Percentiles rank a stretch among this genome's conserved stretches.
Evolutionary conservation across 2,888 invertebrate species (phyloP).

Genomic region (Camptogramma bilineatum): DNA sequence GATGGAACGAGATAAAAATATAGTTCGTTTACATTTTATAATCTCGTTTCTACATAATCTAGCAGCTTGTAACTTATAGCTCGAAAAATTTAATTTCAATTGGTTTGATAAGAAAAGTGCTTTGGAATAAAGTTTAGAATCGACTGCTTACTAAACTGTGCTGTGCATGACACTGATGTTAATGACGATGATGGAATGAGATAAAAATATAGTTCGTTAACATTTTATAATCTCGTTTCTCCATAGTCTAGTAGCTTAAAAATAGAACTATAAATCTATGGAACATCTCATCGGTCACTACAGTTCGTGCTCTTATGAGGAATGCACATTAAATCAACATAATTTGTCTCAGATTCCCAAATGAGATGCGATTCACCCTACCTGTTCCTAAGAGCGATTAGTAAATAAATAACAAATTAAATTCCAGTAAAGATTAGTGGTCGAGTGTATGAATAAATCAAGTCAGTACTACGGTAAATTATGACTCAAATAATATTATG

Average conservation of each 20-base stretch:
- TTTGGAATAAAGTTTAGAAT: too few species aligned
- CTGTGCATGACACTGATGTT: too few species aligned
- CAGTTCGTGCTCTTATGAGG: conserved; percentile 35
- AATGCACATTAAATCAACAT: conserved; percentile 47
- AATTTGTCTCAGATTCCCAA: conserved; percentile 52
- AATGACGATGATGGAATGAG: too few species aligned
- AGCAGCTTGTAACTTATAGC: too few species aligned
- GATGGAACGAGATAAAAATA: neutral
- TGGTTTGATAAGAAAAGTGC: too few species aligned
- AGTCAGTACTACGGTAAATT: conserved; percentile 72
- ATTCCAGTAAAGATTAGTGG: conserved; percentile 81
- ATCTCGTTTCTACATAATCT: conserved; percentile 7
- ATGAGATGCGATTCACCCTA: conserved; percentile 60
- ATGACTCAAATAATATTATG: conserved; percentile 82
- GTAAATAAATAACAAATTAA: conserved; percentile 82
- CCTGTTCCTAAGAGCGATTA: conserved; percentile 66
- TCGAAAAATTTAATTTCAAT: too few species aligned
- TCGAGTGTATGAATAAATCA: conserved; percentile 81
- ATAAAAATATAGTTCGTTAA: neutral
- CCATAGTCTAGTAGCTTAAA: conserved; percentile 11
- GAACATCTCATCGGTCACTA: conserved; percentile 20
- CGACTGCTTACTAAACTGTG: too few species aligned
- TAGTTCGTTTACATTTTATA: neutral
- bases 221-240: neutral
- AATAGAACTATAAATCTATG: conserved; percentile 23